Conservation (phyloP, 2,888 invertebrate genomes). For the Machimus rusticus region DNA sequence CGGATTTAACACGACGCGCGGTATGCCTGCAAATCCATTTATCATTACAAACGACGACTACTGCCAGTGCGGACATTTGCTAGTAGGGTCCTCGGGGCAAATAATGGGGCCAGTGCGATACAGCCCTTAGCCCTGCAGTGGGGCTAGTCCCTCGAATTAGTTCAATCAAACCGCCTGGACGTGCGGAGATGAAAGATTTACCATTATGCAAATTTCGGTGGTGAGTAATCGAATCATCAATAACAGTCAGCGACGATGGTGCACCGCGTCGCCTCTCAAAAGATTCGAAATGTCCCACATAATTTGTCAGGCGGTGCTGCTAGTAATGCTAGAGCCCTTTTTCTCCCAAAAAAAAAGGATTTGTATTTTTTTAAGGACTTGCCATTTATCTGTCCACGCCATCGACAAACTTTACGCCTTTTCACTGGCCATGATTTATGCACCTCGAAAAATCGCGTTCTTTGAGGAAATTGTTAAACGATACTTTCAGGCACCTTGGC, state of each 20-base stretch:
- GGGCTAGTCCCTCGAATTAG: background rate
- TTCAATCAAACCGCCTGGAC: background rate
- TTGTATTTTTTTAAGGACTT: background rate
- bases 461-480: background rate
- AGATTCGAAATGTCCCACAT: background rate
- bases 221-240: background rate
- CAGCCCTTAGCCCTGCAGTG: background rate
- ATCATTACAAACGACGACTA: background rate
- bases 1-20: background rate
- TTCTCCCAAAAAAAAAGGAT: background rate
- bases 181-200: background rate
- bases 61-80: background rate
- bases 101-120: background rate
- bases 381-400: background rate
- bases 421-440: background rate
- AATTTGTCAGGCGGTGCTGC: background rate
- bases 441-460: background rate
- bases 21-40: background rate
- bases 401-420: background rate
- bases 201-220: background rate
- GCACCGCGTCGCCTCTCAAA: background rate
- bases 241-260: background rate
- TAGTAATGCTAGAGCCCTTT: background rate
- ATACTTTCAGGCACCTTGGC: background rate
- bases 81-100: background rate